Evolutionary conservation across 2,113 vertebrate species (phyloP), one percentile per base, ranked within the genome.

Genomic region (Dendropsophus ebraccatus): DNA sequence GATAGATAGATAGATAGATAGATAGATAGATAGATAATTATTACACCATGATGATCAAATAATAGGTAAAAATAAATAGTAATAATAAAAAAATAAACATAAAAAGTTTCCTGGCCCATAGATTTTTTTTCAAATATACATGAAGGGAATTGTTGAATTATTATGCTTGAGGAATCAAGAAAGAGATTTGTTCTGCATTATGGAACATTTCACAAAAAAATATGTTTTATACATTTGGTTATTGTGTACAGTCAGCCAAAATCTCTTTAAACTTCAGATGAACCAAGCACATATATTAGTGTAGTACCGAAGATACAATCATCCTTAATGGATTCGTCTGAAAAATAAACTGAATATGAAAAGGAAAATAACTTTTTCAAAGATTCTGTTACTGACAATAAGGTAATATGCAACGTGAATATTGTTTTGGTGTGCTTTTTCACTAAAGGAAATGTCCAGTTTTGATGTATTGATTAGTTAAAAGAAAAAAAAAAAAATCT

Each of bases 201-300:
- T 69, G 16, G 30, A 69, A 11, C 30, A 69, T 35, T 35, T 69
- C 65, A 17, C 30, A 69, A 35, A 69, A 25, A 35, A 69, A 32
- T 30, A 69, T 35, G 30, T 35, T 67, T 67, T 67, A 32, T 32
- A 67, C 28, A 32, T 67, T 32, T 69, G 32, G 65, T 10, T 69
- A 35, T 32, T 69, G 16, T 69, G 30, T 69, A 69, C 17, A 69
- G 32, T 16, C 30, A 69, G 30, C 30, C 65, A 19, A 69, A 65
- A 69, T 69, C 65, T 69, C 65, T 69, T 69, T 69, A 69, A 69
- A 69, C 65, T 32, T 69, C 14, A 5, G 65, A 69, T 69, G 65
- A 35, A 69, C 65, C 28, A 69, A 17, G 30, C 30, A 21, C 65
- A 69, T 69, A 35, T 69, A 32, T 69, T 69, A 69, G 65, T 69